Base-by-base conservation (phyloP, 2,797 vertebrate species). In the Bradypus variegatus region DNA sequence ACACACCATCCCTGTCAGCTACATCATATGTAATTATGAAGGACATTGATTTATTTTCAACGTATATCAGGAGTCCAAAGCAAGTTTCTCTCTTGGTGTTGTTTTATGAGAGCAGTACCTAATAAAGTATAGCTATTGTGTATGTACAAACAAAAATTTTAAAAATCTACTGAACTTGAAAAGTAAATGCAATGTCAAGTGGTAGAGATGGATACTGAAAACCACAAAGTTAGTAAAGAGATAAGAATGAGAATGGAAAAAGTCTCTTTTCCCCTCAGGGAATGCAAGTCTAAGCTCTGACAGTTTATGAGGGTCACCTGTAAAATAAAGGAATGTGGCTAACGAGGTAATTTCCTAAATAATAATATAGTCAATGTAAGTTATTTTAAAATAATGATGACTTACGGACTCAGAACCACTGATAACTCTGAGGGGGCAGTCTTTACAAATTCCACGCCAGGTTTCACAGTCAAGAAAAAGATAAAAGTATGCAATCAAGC, bases 371-470 rank as follows among this genome's bases (percentile, higher is more conserved):
- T 85, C 69, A 72, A 18, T 7, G 7, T 33, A 38, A 36, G 33
- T 5, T 73, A 33, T 81, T 88, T 90, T 86, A 75, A 50, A 88
- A 27, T 60, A 77, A 86, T 21, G 38, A 73, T 58, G 73, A 77
- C 36, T 60, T 90, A 38, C 19, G n/a, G 58, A 70, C 18, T 62
- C 38, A 93, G 73, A 91, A 81, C 12, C 31, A 65, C 53, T 64
- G 84, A 67, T 78, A 45, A 60, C 9, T 69, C 23, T 18, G 16
- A 89, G 25, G 53, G 58, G 60, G 11, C 4, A 72, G 80, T 87
- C 62, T 92, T 33, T 36, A 77, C 69, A 92, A 90, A 94, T 83
- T 72, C 72, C 58, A 95, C 41, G 92, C 36, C 18, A 36, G 58
- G 45, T 69, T 84, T 87, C 60, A 86, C 55, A 86, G 38, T 38